Conservation (phyloP, 2,113 vertebrate genomes). For the Ginglymostoma cirratum region DNA sequence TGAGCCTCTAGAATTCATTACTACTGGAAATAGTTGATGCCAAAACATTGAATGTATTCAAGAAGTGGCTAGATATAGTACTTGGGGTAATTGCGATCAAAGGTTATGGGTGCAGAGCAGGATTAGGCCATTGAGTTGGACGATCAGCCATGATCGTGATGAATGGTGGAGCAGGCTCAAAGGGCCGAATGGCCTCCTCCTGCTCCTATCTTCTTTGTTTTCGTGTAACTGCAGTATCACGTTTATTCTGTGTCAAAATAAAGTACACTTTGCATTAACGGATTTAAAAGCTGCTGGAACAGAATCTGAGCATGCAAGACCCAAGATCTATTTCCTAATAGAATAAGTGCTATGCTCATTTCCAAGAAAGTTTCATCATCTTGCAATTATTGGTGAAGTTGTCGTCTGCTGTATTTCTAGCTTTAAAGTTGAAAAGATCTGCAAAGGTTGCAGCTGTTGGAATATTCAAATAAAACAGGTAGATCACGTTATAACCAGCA, state of each 20-base stretch:
- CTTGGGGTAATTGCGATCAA: no score
- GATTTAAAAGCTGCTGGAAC: background rate
- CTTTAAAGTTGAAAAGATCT: background rate
- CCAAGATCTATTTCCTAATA: background rate
- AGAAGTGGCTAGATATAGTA: no score
- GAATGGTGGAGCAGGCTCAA: no score
- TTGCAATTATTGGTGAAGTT: background rate
- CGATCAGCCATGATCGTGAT: no score
- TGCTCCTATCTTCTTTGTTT: no score
- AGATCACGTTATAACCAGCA: background rate
- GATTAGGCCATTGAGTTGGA: no score
- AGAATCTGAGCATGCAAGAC: background rate
- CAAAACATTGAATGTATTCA: no score
- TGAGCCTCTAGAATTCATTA: no score
- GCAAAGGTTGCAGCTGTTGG: no score
- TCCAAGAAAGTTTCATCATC: background rate
- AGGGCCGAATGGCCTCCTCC: no score
- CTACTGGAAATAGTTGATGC: no score
- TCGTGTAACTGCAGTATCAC: background rate
- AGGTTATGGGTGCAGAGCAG: no score
- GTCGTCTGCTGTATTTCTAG: background rate
- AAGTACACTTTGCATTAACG: background rate
- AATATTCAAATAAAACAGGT: background rate
- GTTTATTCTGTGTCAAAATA: background rate
- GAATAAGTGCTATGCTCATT: background rate